Base-by-base conservation (phyloP, 2,888 invertebrate species). In the Eudasyphora cyanicolor region DNA sequence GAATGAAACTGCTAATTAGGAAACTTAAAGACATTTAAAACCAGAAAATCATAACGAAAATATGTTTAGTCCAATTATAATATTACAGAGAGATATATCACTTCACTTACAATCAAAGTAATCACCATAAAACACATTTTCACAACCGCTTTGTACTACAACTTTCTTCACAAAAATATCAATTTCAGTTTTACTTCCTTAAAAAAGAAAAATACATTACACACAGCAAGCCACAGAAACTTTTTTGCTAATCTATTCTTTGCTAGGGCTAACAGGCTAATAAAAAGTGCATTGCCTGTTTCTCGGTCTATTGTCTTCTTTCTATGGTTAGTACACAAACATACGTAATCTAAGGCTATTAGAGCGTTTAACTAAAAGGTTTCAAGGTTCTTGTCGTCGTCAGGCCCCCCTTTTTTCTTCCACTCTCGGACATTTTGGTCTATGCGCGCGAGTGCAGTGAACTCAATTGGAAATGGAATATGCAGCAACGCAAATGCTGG, bases 121-220 rank as follows among this genome's bases (percentile, higher is more conserved):
- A 83, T 62, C 35, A 80, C 14, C 83, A 75, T 78, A n/a, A 78
- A 76, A 71, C 88, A 88, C 88, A 88, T 88, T 74, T 82, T 76
- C 6, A 45, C 45, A 1, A 2, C 51, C 51, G 51, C 49, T 4
- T 3, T 3, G 5, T 17, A 19, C 19, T 19, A 27, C 27, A 57
- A 57, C 14, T 57, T 57, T 35, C 35, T 35, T 14, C 4, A 45
- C 29, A 57, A 29, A 24, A 77, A 7, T 82, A 82, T 82, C 62
- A 78, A 82, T 82, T 82, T 62, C 27, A n/a, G n/a, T n/a, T 60
- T 82, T 57, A 29, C 35, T n/a, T 35, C 70, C 57, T 54, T 60
- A n/a, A n/a, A n/a, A n/a, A n/a, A 42, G 14, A 4, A 57, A 14
- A 67, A 67, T 24, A 38, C n/a, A n/a, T n/a, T n/a, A n/a, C n/a